A percentile compares a stretch with the other conserved stretches of the same genome.
These are phyloP conservation scores for Pachypeltis micranthus DNA, from an alignment of 1,140 invertebrate genomes.

Conservation along the genomic window DNA sequence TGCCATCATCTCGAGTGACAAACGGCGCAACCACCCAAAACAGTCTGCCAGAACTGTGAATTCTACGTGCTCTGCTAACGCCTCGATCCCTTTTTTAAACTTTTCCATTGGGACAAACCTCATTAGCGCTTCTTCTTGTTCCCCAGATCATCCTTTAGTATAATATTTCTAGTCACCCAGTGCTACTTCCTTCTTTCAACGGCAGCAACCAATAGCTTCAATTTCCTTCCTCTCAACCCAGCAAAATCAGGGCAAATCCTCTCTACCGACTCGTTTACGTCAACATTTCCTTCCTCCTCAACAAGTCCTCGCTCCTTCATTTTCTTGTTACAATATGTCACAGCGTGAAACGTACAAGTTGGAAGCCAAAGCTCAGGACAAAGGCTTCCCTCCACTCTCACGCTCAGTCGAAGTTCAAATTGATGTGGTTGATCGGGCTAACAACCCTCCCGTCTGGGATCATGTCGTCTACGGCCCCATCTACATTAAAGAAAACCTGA, in stretches of 20 bases:
- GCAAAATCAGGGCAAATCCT: too few relatives aligned
- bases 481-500: slow-evolving; percentile 92
- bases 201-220: too few relatives aligned
- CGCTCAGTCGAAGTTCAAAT: slow-evolving; percentile 92
- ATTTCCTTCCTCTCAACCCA: too few relatives aligned
- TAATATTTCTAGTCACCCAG: too few relatives aligned
- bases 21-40: slow-evolving; percentile 6
- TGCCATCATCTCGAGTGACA: neutral
- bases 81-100: too few relatives aligned
- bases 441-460: slow-evolving; percentile 95
- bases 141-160: too few relatives aligned
- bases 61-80: neutral
- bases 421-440: slow-evolving; percentile 92
- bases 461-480: slow-evolving; percentile 89
- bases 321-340: slow-evolving; percentile 24
- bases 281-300: too few relatives aligned
- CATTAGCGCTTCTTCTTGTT: neutral
- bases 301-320: too few relatives aligned
- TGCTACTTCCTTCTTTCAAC: too few relatives aligned
- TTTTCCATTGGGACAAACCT: neutral
- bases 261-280: too few relatives aligned
- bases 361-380: slow-evolving; percentile 92
- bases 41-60: neutral
- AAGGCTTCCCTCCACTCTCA: slow-evolving; percentile 83
- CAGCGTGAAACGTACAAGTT: slow-evolving; percentile 94